Percentiles rank a stretch among this genome's conserved stretches.
These are phyloP conservation scores for Armadillidium nasatum DNA, from an alignment of 1,140 invertebrate species.

Conservation along the genomic window DNA sequence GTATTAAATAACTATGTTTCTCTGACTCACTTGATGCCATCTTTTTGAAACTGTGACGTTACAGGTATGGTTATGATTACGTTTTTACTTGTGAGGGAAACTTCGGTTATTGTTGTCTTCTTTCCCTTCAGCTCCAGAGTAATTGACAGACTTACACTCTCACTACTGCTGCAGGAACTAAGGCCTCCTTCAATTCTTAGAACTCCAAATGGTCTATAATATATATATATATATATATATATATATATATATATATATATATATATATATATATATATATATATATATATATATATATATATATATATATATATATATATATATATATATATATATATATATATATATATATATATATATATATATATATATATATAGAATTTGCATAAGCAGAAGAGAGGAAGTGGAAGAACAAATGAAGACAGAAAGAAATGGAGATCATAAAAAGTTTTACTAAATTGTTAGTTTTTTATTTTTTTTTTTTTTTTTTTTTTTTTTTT, in stretches of 20 bases:
- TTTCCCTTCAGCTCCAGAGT: neutral
- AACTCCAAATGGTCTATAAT: neutral
- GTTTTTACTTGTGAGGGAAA: neutral
- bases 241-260: conserved; percentile 17
- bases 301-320: neutral
- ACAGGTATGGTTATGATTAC: neutral
- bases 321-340: neutral
- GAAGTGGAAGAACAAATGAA: too few relatives aligned
- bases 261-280: conserved; percentile 20
- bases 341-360: neutral
- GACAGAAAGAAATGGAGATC: too few relatives aligned
- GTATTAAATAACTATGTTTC: too few relatives aligned
- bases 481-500: too few relatives aligned
- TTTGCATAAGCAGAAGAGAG: too few relatives aligned
- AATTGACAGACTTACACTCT: neutral
- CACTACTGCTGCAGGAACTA: neutral
- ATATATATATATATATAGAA: neutral
- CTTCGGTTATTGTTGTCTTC: neutral
- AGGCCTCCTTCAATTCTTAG: neutral
- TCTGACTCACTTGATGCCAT: neutral
- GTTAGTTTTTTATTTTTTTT: too few relatives aligned
- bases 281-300: conserved; percentile 20
- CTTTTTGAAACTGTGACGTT: neutral
- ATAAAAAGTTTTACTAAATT: too few relatives aligned
- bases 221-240: neutral